Evolutionary conservation across 2,888 invertebrate species (phyloP).

Genomic region (Pocota personata): DNA sequence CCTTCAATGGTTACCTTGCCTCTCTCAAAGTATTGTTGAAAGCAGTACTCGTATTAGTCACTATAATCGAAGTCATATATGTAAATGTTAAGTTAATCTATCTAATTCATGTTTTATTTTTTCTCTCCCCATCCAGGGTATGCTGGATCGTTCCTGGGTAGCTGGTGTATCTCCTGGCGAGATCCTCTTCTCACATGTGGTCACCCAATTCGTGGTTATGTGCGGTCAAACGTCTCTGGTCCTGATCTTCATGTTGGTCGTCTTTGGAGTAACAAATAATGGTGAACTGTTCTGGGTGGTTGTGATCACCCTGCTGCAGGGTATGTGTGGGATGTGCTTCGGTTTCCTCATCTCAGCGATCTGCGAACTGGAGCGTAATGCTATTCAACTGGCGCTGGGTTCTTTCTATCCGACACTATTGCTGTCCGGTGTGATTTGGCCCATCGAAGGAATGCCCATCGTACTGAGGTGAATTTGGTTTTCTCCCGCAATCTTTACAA

Average conservation of each 20-base stretch:
- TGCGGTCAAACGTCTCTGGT: slow-evolving; percentile 96
- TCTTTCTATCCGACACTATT: slow-evolving; percentile 97
- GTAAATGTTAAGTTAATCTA: too few species aligned
- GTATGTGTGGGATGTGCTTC: slow-evolving; percentile 97
- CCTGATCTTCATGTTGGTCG: slow-evolving; percentile 94
- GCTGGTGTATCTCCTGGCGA: slow-evolving; percentile 96
- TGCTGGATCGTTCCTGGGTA: slow-evolving; percentile 96
- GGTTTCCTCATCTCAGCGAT: slow-evolving; percentile 97
- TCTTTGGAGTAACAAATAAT: slow-evolving; percentile 94
- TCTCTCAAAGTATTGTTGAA: neutral
- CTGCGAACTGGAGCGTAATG: slow-evolving; percentile 95
- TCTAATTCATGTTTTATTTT: too few species aligned
- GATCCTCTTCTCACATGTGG: slow-evolving; percentile 95
- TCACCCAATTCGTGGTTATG: slow-evolving; percentile 97
- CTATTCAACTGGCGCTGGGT: slow-evolving; percentile 95
- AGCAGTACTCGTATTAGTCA: too few species aligned
- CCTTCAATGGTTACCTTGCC: neutral
- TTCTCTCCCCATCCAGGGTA: slow-evolving; percentile 83
- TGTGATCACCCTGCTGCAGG: slow-evolving; percentile 93
- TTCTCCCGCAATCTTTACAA: too few species aligned
- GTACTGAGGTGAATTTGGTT: slow-evolving; percentile 84
- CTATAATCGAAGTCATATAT: too few species aligned
- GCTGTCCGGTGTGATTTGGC: slow-evolving; percentile 97
- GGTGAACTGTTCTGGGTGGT: slow-evolving; percentile 94
- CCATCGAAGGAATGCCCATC: slow-evolving; percentile 96